phyloP scores from a whole-genome alignment of 2,888 invertebrate genomes.

The Chouioia cunea region DNA sequence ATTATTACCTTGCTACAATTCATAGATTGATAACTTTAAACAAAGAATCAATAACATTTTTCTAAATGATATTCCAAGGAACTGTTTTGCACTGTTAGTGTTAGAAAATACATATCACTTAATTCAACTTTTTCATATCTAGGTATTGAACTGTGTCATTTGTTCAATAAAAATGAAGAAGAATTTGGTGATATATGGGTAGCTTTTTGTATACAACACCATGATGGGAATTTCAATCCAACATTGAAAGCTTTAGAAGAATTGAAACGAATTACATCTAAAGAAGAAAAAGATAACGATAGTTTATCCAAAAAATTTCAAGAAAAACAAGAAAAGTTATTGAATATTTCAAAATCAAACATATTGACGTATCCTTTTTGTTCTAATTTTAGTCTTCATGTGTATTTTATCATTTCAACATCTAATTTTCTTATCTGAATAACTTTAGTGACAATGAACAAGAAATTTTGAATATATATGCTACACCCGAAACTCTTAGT shows the following conservation, averaged over 20 bases:
- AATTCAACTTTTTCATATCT: slow-evolving; percentile 9
- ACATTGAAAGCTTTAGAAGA: slow-evolving; percentile 54
- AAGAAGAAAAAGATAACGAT: slow-evolving; percentile 40
- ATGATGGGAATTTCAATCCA: slow-evolving; percentile 53
- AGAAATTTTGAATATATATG: slow-evolving; percentile 59
- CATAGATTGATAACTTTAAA: too few relatives aligned
- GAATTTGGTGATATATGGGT: slow-evolving; percentile 62
- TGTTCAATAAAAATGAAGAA: slow-evolving; percentile 56
- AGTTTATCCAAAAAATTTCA: slow-evolving; percentile 6
- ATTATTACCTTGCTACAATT: too few relatives aligned
- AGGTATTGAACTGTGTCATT: slow-evolving; percentile 61
- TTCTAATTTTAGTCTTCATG: slow-evolving; percentile 4
- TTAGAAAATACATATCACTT: too few relatives aligned
- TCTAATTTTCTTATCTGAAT: slow-evolving; percentile 37
- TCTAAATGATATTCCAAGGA: too few relatives aligned
- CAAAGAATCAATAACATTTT: too few relatives aligned
- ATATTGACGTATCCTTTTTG: slow-evolving; percentile 56
- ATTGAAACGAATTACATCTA: slow-evolving; percentile 52
- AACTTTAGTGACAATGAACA: slow-evolving; percentile 48
- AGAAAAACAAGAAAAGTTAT: background rate
- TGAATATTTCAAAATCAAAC: slow-evolving; percentile 3
- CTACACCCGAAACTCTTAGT: slow-evolving; percentile 34
- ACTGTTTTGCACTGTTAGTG: too few relatives aligned
- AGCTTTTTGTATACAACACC: slow-evolving; percentile 54
- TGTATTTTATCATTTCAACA: slow-evolving; percentile 19